Evolutionary conservation across 2,888 invertebrate genomes (phyloP).

Genomic region (Orthosia incerta): DNA sequence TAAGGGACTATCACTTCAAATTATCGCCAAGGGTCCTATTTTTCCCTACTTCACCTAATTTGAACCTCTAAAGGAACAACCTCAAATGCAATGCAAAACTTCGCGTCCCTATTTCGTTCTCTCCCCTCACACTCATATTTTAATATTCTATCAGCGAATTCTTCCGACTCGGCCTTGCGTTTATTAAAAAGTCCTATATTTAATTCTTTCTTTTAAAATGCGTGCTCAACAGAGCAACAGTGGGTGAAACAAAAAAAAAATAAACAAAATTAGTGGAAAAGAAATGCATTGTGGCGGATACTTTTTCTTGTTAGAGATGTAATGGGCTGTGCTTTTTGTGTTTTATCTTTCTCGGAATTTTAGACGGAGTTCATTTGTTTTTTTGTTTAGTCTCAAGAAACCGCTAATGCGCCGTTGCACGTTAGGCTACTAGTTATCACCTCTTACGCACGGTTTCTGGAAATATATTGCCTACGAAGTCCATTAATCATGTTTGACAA

Average conservation of each 20-base stretch:
- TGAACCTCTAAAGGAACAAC: constrained; percentile 29
- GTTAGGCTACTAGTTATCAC: neutral
- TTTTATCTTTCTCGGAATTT: neutral
- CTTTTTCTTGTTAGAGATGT: constrained; percentile 24
- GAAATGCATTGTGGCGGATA: constrained; percentile 18
- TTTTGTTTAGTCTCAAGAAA: neutral
- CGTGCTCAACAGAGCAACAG: constrained; percentile 1
- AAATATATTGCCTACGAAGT: too few relatives aligned
- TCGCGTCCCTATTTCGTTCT: constrained; percentile 20
- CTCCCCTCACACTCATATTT: constrained; percentile 44
- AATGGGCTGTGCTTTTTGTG: constrained; percentile 10
- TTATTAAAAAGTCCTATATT: constrained; percentile 53
- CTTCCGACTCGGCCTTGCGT: constrained; percentile 41
- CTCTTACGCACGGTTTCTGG: too few relatives aligned
- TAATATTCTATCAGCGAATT: constrained; percentile 58
- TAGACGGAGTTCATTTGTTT: neutral
- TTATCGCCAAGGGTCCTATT: constrained; percentile 23
- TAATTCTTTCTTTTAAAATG: constrained; percentile 42
- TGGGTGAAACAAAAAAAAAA: constrained; percentile 15
- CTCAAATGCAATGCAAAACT: constrained; percentile 43
- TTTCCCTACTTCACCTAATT: constrained; percentile 39
- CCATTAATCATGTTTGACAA: too few relatives aligned
- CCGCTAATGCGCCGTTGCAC: neutral
- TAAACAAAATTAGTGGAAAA: constrained; percentile 31
- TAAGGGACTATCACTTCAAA: constrained; percentile 37